These are phyloP conservation scores for Gandaritis pyraliata DNA, from an alignment of 2,888 invertebrate genomes.

Conservation along the genomic window DNA sequence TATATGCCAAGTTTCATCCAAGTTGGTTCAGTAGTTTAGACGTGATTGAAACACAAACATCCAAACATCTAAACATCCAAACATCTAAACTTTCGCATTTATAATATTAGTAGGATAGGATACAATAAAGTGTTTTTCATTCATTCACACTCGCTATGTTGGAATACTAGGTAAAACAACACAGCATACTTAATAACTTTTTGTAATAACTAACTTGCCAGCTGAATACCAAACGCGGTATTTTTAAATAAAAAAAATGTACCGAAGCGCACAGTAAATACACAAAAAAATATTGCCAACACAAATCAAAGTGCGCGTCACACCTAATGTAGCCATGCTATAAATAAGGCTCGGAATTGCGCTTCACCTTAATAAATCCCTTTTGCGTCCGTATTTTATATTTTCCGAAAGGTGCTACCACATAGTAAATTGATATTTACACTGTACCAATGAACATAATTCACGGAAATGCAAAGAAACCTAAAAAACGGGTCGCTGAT, in stretches of 20 bases:
- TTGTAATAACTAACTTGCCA: too few relatives aligned
- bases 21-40: too few relatives aligned
- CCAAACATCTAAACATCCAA: too few relatives aligned
- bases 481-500: conserved; percentile 7
- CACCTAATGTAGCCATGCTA: conserved; percentile 34
- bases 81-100: too few relatives aligned
- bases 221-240: neutral
- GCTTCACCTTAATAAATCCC: conserved; percentile 46
- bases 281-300: conserved; percentile 35
- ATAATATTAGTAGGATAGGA: too few relatives aligned
- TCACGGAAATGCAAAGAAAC: conserved; percentile 29
- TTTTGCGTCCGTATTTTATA: conserved; percentile 56
- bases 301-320: conserved; percentile 40
- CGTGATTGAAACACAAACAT: too few relatives aligned
- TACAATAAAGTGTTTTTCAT: too few relatives aligned
- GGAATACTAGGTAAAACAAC: too few relatives aligned
- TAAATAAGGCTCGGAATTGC: conserved; percentile 43
- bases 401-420: conserved; percentile 54
- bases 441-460: conserved; percentile 48
- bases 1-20: too few relatives aligned
- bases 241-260: conserved; percentile 11
- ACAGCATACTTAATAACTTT: too few relatives aligned
- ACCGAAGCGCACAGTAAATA: conserved; percentile 18
- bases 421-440: conserved; percentile 64
- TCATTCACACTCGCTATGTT: too few relatives aligned